Evolutionary conservation across 2,888 invertebrate species (phyloP).

Genomic region (Thelaira solivaga): DNA sequence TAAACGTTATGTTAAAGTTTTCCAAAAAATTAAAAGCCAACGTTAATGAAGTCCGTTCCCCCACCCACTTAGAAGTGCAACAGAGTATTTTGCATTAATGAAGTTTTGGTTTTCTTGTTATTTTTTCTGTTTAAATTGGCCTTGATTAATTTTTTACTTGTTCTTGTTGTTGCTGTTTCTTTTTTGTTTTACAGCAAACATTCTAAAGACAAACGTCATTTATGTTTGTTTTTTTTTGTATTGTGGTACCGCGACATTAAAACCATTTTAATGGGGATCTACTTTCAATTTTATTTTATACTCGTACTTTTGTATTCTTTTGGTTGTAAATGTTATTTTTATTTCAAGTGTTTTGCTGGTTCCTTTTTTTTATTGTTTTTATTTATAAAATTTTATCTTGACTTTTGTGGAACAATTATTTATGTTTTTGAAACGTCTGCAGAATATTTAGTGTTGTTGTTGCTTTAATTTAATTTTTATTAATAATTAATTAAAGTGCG

Average conservation of each 20-base stretch:
- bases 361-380: background rate
- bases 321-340: background rate
- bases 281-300: constrained; percentile 44
- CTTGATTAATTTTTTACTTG: constrained; percentile 45
- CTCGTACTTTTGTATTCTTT: background rate
- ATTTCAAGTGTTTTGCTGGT: constrained; percentile 6
- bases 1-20: too few relatives aligned
- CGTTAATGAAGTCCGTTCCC: too few relatives aligned
- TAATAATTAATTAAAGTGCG: background rate
- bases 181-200: constrained; percentile 27
- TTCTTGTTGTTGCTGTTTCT: background rate
- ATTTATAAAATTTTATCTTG: background rate
- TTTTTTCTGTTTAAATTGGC: constrained; percentile 19
- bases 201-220: constrained; percentile 45
- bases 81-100: constrained; percentile 2
- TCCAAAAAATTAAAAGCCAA: too few relatives aligned
- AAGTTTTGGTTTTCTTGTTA: constrained; percentile 10
- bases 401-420: constrained; percentile 23
- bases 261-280: constrained; percentile 4
- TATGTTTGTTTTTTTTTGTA: background rate
- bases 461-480: background rate
- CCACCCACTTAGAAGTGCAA: too few relatives aligned
- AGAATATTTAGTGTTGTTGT: background rate
- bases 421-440: constrained; percentile 22
- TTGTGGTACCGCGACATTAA: background rate